Conservation (phyloP, 2,113 vertebrate species). For the Psettodes erumei region DNA sequence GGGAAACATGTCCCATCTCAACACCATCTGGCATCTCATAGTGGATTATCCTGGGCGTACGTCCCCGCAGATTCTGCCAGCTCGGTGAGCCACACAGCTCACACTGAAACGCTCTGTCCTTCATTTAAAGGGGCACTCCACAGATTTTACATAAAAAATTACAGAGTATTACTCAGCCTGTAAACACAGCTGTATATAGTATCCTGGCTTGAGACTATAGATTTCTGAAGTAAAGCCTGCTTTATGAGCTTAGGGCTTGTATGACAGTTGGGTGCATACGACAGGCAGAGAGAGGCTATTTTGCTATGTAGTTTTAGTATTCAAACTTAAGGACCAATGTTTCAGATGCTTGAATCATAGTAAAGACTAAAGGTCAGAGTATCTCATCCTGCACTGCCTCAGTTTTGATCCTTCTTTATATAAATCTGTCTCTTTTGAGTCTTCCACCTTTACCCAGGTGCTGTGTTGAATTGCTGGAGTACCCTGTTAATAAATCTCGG, state of each 20-base stretch:
- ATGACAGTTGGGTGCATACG: neutral
- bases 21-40: conserved; percentile 24
- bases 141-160: neutral
- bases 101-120: neutral
- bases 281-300: neutral
- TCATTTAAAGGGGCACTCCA: neutral
- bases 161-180: neutral
- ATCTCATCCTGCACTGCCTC: neutral
- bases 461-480: neutral
- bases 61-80: neutral
- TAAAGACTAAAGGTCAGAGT: neutral
- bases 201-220: neutral
- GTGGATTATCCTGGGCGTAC: conserved; percentile 12
- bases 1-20: neutral
- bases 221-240: neutral
- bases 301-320: neutral
- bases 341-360: neutral
- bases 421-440: too few species aligned
- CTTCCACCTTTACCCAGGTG: neutral
- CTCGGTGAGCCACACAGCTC: neutral
- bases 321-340: neutral
- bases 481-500: neutral
- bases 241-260: neutral
- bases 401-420: neutral
- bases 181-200: neutral